Evolutionary conservation across 2,797 vertebrate species (phyloP), one percentile per base, ranked within the genome.

Genomic region (Tympanoctomys barrerae): DNA sequence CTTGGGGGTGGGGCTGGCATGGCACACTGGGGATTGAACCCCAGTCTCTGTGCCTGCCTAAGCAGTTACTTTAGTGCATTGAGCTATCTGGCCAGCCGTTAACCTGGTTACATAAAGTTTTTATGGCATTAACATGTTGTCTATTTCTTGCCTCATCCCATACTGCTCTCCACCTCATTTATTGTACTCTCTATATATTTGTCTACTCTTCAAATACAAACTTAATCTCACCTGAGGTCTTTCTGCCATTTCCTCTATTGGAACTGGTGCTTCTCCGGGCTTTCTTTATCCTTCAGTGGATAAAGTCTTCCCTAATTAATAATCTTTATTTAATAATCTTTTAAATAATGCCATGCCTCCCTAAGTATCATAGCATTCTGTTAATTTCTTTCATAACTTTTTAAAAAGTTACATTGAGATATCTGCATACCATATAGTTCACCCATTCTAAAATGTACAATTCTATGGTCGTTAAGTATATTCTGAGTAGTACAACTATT

Each of bases 281-380:
- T 86, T 82, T 71, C 49, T 11, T 83, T 6, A 80, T 88, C 33
- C 39, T 95, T 91, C 7, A 81, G 10, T 90, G 1, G 52, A 95
- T 75, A 2, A 85, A 64, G 75, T 28, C 61, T 85, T 87, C 31
- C 11, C 70, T 61, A 85, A 89, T 91, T 61, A 85, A 89, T 91
- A 62, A 66, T 84, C 21, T 79, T 96, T 61, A 85, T 87, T 91
- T 61, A 85, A 89, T 91, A 62, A 66, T 84, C 21, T 79, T 96
- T 89, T 26, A 84, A 18, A 21, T 84, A 49, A 49, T 26, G 8
- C 24, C 12, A n/a, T 7, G 11, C 19, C 19, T 80, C 2, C 66
- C 11, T 71, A 68, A n/a, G 19, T 85, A 1, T 87, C 33, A 46
- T 64, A 26, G 39, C 2, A 71, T 11, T 70, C 75, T 82, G 14